Base-by-base conservation (phyloP, 2,888 invertebrate species). In the Euproctis similis region DNA sequence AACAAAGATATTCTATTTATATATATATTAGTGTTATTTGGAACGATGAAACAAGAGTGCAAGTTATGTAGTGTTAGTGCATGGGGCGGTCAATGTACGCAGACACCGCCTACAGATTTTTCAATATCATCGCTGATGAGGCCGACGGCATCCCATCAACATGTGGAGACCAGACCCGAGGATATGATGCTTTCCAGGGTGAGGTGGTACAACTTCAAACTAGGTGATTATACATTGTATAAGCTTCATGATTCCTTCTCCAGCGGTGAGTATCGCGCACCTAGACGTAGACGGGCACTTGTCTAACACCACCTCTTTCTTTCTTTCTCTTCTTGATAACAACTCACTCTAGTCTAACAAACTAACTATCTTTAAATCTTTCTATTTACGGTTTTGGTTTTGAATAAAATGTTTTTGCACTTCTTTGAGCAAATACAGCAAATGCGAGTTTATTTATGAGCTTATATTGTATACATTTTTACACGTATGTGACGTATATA, bases 161-260 rank as follows among this genome's bases (percentile, higher is more conserved):
- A 65, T 30, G 61, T 64, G 62, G 80, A 81, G 38, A 73, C 77
- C 24, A 53, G 77, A 19, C 80, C 78, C 38, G 84, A 85, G 36
- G 80, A 81, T 22, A 70, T 82, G 39, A 69, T 85, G 46, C 66
- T 85, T 52, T 84, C 84, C 32, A 78, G 84, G 12, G 30, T 34
- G 30, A 26, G 34, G 27, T 34, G 30, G 46, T 85, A 85, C 75
- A 80, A 85, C 69, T 74, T 78, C 66, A 85, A 85, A 82, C 66
- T 85, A 85, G 85, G 85, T 85, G 84, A 81, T 60, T 80, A 80
- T 81, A 65, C 72, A 59, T 72, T 80, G 70, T 74, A 81, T 81
- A 68, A 74, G 71, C 77, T 80, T 73, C 75, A 73, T 64, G 72
- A 77, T 69, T 64, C 66, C 68, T 64, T 60, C 69, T 61, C 65